Evolutionary conservation across 1,140 invertebrate species (phyloP).

Genomic region (Metopolophium dirhodum): DNA sequence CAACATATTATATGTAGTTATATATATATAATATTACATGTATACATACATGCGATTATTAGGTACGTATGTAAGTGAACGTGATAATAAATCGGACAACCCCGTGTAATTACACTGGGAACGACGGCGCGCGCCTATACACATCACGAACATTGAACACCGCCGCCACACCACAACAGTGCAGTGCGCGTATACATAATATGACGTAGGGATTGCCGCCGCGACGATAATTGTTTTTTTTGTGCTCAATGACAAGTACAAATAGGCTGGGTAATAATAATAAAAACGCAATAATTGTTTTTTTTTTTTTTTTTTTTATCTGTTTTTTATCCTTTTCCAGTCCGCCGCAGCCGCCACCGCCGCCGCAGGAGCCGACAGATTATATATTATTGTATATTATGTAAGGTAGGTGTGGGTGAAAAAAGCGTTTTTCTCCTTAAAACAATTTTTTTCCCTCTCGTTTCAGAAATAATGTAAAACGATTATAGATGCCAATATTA

Average conservation of each 20-base stretch:
- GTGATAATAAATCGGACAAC: conserved; percentile 39
- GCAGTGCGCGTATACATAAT: background rate
- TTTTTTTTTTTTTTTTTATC: background rate
- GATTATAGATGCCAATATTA: background rate
- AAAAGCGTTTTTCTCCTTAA: no score
- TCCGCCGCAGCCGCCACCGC: background rate
- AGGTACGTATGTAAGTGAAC: background rate
- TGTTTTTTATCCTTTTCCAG: background rate
- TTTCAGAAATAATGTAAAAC: no score
- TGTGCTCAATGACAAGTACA: conserved; percentile 52
- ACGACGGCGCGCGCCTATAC: background rate
- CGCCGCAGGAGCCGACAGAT: conserved; percentile 20
- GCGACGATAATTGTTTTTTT: conserved; percentile 47
- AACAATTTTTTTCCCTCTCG: no score
- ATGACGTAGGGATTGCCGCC: background rate
- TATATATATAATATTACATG: background rate
- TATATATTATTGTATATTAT: background rate
- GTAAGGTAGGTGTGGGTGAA: no score
- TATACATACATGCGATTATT: background rate
- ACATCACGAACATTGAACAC: background rate
- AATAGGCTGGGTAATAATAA: conserved; percentile 53
- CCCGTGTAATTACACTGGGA: conserved; percentile 45
- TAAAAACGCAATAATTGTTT: conserved; percentile 56
- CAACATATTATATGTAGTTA: no score
- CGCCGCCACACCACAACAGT: background rate